Percentiles rank a stretch among this genome's conserved stretches.
phyloP scores from a whole-genome alignment of 2,113 vertebrate species.

The Ceyx margarethae region DNA sequence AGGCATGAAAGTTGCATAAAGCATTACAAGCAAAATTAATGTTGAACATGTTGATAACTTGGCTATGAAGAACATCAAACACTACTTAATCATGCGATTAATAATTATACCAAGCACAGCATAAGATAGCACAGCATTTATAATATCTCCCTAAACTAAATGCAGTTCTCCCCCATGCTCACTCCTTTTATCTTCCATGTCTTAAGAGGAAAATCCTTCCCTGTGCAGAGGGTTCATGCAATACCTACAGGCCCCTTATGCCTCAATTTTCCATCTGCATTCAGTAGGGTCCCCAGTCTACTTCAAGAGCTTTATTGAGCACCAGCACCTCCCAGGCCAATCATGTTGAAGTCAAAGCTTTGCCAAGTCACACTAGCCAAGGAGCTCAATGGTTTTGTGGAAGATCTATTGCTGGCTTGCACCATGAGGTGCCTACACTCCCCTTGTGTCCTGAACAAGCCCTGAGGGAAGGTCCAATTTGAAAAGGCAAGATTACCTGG shows the following conservation, averaged over 20 bases:
- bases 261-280: not conserved
- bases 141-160: not conserved
- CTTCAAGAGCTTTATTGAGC: not conserved
- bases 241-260: not conserved
- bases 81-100: not conserved
- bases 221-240: accelerated
- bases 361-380: not conserved
- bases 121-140: not conserved
- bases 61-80: conserved; percentile 30
- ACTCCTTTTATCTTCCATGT: not conserved
- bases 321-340: not conserved
- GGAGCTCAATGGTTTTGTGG: not conserved
- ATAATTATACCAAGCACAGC: not conserved
- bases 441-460: not conserved
- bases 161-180: not conserved
- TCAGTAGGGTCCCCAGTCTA: not conserved
- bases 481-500: not conserved
- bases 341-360: not conserved
- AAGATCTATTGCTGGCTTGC: not conserved
- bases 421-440: accelerated
- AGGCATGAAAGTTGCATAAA: conserved; percentile 27
- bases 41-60: conserved; percentile 35
- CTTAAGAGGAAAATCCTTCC: not conserved
- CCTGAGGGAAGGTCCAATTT: not conserved
- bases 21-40: conserved; percentile 22